Conservation (phyloP, 1,140 invertebrate species). For the Diachasmimorpha longicaudata region DNA sequence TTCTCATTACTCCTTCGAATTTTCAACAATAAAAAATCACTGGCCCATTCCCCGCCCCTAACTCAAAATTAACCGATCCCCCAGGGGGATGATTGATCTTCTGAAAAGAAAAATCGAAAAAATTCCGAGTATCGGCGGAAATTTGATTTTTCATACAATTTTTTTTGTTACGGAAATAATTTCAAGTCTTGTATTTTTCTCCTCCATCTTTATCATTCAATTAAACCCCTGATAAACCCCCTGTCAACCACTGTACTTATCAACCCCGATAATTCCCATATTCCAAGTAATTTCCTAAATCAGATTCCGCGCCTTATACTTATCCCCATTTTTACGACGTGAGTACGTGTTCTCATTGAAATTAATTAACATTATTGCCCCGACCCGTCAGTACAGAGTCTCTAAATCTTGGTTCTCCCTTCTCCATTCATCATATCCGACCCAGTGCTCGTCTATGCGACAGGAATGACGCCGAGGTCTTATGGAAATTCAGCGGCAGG, state of each 20-base stretch:
- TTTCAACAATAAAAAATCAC: background rate
- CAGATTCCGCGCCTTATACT: background rate
- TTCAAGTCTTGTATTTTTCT: no score
- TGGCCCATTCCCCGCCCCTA: background rate
- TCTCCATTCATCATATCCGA: no score
- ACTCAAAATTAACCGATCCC: no score
- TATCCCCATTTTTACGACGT: background rate
- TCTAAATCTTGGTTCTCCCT: no score
- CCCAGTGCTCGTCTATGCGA: no score
- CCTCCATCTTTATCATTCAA: background rate
- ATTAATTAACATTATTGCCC: background rate
- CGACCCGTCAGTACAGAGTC: background rate
- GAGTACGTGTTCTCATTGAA: background rate
- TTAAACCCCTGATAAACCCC: background rate
- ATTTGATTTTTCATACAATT: no score
- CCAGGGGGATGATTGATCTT: no score
- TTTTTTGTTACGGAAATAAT: no score
- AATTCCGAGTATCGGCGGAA: no score
- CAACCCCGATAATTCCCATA: background rate
- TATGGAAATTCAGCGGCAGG: background rate
- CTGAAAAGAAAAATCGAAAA: no score
- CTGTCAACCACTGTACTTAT: background rate
- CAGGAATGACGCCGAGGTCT: no score
- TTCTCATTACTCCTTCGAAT: background rate
- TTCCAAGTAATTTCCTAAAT: background rate